Evolutionary conservation across 2,888 invertebrate species (phyloP), one percentile per base, ranked within the genome.

Genomic region (Pristionchus mayeri): DNA sequence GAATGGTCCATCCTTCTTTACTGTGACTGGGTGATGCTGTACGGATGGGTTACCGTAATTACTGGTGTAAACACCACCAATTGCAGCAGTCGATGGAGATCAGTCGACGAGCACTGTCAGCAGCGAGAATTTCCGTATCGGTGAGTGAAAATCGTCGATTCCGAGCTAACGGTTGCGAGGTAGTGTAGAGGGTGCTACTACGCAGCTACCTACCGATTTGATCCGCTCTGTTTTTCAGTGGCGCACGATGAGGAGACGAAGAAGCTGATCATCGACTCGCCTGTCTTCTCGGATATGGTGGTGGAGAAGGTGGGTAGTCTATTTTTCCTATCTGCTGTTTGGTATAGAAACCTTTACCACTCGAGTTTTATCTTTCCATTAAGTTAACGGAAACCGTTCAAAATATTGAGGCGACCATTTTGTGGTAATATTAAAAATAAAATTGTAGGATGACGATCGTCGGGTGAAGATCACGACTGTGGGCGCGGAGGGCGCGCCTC

Each of bases 231-330:
- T 48, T 60, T 86, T 88, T 67, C 82, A 92, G 91, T 92, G 40
- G 92, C 91, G 21, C 88, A 92, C 71, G 89, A 90, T 3, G 85
- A 89, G 27, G 92, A 92, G 16, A 91, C 87, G 57, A 91, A 91
- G 67, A 87, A 88, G 44, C 91, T 92, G 18, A 86, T 91, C 13
- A 89, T 92, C 37, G 92, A 92, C 81, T 91, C 92, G 9, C 88
- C 90, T 67, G 86, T 90, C 27, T 88, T 88, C 85, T 80, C 87
- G n/a, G 67, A 67, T 52, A 83, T 83, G 83, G 18, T 83, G 27
- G 24, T 83, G n/a, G 83, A 83, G 52, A 83, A 83, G 71, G 81
- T 63, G 54, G 34, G 44, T n/a, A n/a, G n/a, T n/a, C n/a, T n/a
- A n/a, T n/a, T n/a, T n/a, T n/a, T n/a, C n/a, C n/a, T n/a, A n/a